Conservation (phyloP, 2,888 invertebrate genomes). For the Spilosoma lubricipeda region DNA sequence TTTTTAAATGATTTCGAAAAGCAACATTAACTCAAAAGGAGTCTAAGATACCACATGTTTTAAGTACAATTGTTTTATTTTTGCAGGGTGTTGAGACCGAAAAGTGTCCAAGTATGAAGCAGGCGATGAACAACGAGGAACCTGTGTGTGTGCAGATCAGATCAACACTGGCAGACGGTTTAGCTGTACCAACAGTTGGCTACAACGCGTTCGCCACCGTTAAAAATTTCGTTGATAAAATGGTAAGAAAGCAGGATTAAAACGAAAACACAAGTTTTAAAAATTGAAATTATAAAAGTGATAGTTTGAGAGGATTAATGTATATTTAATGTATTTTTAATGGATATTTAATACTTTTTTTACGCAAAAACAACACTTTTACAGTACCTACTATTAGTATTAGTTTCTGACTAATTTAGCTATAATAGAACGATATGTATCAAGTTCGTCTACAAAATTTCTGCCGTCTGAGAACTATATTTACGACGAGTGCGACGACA, state of each 20-base stretch:
- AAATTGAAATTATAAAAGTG: too few species aligned
- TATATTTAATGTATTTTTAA: too few species aligned
- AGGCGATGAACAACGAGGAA: conserved; percentile 89
- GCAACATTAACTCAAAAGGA: neutral
- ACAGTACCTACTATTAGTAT: too few species aligned
- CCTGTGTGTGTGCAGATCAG: conserved; percentile 89
- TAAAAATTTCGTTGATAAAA: conserved; percentile 90
- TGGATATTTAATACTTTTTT: too few species aligned
- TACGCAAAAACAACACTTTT: too few species aligned
- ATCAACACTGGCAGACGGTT: conserved; percentile 94
- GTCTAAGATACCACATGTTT: neutral
- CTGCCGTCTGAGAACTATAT: too few species aligned
- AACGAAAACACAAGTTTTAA: neutral
- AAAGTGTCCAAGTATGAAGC: conserved; percentile 94
- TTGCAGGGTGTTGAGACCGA: conserved; percentile 96
- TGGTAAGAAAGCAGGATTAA: conserved; percentile 79
- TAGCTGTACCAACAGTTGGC: conserved; percentile 95
- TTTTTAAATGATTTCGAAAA: neutral
- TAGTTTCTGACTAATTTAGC: too few species aligned
- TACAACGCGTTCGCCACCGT: conserved; percentile 94
- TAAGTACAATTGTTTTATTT: neutral
- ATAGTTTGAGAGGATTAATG: too few species aligned
- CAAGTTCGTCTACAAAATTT: too few species aligned
- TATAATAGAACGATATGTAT: too few species aligned
- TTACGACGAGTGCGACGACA: too few species aligned